phyloP scores from a whole-genome alignment of 2,113 vertebrate species.

The Dasyprocta punctata region DNA sequence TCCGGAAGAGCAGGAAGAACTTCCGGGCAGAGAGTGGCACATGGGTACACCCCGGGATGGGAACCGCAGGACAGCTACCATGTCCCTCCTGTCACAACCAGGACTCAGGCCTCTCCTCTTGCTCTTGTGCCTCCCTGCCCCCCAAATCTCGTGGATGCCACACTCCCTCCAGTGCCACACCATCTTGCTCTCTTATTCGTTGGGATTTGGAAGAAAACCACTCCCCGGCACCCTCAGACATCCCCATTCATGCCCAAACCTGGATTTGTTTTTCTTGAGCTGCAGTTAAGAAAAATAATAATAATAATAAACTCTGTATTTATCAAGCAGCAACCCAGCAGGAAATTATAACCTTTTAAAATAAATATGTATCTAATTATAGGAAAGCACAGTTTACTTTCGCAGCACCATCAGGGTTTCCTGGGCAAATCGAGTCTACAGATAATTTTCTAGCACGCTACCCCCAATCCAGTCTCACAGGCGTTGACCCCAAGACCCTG shows the following conservation, averaged over 20 bases:
- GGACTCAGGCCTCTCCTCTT: not conserved
- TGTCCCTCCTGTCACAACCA: not conserved
- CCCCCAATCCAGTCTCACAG: not conserved
- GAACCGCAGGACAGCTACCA: not conserved
- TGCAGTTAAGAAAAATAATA: slow-evolving; percentile 31
- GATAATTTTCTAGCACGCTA: not conserved
- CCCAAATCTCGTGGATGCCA: not conserved
- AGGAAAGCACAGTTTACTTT: slow-evolving; percentile 69
- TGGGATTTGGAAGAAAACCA: not conserved
- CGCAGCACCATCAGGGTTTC: slow-evolving; percentile 59
- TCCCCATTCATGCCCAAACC: slow-evolving; percentile 39
- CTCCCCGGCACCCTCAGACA: not conserved
- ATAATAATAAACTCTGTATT: slow-evolving; percentile 50
- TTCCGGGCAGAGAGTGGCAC: not conserved
- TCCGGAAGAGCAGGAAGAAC: not conserved
- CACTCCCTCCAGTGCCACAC: not conserved
- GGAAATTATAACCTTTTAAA: slow-evolving; percentile 79
- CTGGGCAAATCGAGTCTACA: not conserved
- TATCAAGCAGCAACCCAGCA: slow-evolving; percentile 68
- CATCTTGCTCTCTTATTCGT: not conserved
- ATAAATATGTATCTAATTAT: slow-evolving; percentile 80
- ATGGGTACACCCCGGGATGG: not conserved
- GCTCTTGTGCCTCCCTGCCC: not conserved
- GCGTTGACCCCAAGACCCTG: slow-evolving; percentile 14
- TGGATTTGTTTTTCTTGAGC: slow-evolving; percentile 61